Base-by-base conservation (phyloP, 2,888 invertebrate species). In the Xiphydria camelus region DNA sequence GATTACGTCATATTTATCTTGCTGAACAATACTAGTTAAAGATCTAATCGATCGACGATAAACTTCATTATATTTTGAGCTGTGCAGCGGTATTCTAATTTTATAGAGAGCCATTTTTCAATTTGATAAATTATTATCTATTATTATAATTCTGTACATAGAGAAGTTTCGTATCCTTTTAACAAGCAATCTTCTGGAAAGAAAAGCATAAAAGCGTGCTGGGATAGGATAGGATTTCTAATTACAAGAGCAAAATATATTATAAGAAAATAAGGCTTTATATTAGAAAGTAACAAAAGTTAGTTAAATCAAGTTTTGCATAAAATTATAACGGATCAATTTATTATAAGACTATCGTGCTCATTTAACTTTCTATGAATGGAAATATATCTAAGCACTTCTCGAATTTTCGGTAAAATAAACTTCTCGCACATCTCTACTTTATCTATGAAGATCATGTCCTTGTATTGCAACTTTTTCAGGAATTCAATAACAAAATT, bases 401-500 rank as follows among this genome's bases (percentile, higher is more conserved):
- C 84, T 19, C 88, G 85, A 22, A 92, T 89, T 64, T 87, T 82
- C 3, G 91, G 91, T 45, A 91, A 83, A 55, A 94, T 88, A 75
- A 88, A 89, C 64, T 85, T 83, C 71, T 88, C 85, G 68, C 92
- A 93, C 76, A 93, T 89, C 18, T 64, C 51, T 48, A 67, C 66
- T 52, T 74, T 75, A 17, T 49, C 58, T 14, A 42, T 32, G 47
- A 65, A 70, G 34, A 47, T 47, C 5, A 65, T 21, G 32, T 61
- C 46, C 2, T 41, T 33, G 64, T 88, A 87, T 57, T 85, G 83
- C 10, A 94, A 79, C 26, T 83, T 82, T 63, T 84, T 81, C 42
- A 94, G 76, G 75, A 93, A 93, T 22, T 86, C 83, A 47, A 93
- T 78, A 6, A 93, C 90, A 77, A 94, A 94, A 32, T 87, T 86